phyloP scores from a whole-genome alignment of 2,113 vertebrate species.

The Probosciger aterrimus region DNA sequence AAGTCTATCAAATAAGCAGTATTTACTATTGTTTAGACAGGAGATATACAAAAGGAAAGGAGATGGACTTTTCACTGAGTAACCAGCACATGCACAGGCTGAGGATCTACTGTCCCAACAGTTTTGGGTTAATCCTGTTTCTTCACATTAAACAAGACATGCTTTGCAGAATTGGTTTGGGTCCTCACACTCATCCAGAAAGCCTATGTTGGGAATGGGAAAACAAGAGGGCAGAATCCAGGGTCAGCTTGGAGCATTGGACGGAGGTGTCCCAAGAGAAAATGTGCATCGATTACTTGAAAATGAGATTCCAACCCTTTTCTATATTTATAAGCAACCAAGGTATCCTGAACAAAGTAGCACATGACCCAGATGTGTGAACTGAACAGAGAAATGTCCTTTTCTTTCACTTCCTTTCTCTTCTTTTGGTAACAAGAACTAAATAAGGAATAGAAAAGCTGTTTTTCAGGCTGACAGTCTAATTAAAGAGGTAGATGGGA shows the following conservation, averaged over 20 bases:
- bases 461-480: conserved; percentile 81
- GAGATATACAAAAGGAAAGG: conserved; percentile 51
- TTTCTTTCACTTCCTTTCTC: conserved; percentile 74
- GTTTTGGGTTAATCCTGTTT: neutral
- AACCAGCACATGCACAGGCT: conserved; percentile 48
- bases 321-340: conserved; percentile 78
- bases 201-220: conserved; percentile 12
- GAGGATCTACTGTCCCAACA: conserved; percentile 8
- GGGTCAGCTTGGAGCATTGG: conserved; percentile 44
- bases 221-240: conserved; percentile 20
- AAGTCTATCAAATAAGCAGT: conserved; percentile 77
- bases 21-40: conserved; percentile 74
- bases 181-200: conserved; percentile 49
- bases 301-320: conserved; percentile 77
- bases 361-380: conserved; percentile 76
- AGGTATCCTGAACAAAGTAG: conserved; percentile 73
- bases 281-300: conserved; percentile 73
- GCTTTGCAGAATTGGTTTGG: conserved; percentile 30
- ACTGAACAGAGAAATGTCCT: conserved; percentile 74
- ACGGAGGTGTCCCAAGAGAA: conserved; percentile 46
- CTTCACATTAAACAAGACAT: neutral
- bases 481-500: conserved; percentile 77
- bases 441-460: conserved; percentile 80
- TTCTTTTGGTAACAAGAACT: conserved; percentile 81
- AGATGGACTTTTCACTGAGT: conserved; percentile 65